Base-by-base conservation (phyloP, 2,888 invertebrate genomes). In the Spodoptera littoralis region DNA sequence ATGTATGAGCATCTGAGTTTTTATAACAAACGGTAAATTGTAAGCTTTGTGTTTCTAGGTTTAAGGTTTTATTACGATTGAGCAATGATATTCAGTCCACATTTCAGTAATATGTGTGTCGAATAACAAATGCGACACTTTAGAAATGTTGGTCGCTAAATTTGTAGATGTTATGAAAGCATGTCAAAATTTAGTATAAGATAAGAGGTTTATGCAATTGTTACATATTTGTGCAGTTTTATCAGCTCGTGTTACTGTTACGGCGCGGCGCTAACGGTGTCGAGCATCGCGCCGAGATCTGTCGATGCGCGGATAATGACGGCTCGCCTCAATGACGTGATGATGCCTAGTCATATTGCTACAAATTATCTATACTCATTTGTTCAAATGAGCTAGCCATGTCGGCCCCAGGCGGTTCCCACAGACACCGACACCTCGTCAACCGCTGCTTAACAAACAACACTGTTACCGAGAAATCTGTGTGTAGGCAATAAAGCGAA, bases 351-450 rank as follows among this genome's bases (percentile, higher is more conserved):
- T 69, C 68, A 77, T 77, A 70, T 73, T 71, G 70, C 74, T 78
- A 78, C 81, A 83, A 86, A 84, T 84, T 83, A 81, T 84, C 80
- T 82, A 74, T 83, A 79, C 82, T 85, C 83, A 82, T 85, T 85
- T 87, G 86, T 85, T 84, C 81, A 82, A 84, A 83, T 80, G 82
- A 84, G 80, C 76, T 80, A 72, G 73, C 70, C 78, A 81, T 73
- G 79, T 77, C 58, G 67, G 86, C 91, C 88, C 63, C 83, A 68
- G 88, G 91, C 90, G 84, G 81, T 90, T 91, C 91, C 82, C 91
- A 90, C 80, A 87, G 83, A 85, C 84, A 84, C 86, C 77, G 82
- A 85, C 84, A 85, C 84, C 84, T 85, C 82, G 75, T 78, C 68
- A 73, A 71, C 72, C 80, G 76, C 81, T 85, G 82, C 81, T 84